Percentiles rank a stretch among this genome's conserved stretches.
These are phyloP conservation scores for Drosophila eohydei DNA, from an alignment of 2,888 invertebrate species.

Conservation along the genomic window DNA sequence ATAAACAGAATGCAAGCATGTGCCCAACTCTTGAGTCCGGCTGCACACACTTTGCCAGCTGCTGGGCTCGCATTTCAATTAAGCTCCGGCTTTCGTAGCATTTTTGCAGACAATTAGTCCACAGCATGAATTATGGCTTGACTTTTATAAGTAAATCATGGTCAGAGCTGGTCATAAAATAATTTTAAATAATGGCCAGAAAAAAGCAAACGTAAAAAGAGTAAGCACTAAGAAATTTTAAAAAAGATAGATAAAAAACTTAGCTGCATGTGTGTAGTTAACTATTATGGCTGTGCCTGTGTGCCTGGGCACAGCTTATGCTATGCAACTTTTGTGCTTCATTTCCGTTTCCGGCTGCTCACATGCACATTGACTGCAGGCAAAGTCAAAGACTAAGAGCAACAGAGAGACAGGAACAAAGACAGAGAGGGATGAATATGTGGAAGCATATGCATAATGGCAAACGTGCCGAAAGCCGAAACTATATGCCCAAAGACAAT, in stretches of 20 bases:
- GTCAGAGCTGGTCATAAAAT: constrained; percentile 69
- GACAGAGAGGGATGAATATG: constrained; percentile 24
- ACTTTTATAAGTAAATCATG: constrained; percentile 71
- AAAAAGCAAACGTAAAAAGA: constrained; percentile 8
- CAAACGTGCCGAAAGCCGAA: constrained; percentile 75
- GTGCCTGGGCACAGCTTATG: constrained; percentile 52
- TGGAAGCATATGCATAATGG: constrained; percentile 71
- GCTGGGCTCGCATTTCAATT: constrained; percentile 46
- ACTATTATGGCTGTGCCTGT: constrained; percentile 60
- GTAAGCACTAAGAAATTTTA: constrained; percentile 5
- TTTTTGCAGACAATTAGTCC: constrained; percentile 49
- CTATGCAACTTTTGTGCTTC: constrained; percentile 75
- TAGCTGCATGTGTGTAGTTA: constrained; percentile 55
- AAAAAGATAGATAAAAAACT: constrained; percentile 5
- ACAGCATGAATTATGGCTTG: constrained; percentile 59
- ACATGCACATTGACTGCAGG: constrained; percentile 29
- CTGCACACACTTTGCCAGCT: constrained; percentile 13
- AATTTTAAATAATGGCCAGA: constrained; percentile 63
- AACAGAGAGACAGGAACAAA: constrained; percentile 11
- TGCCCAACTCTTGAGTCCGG: not conserved
- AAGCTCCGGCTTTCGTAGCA: constrained; percentile 28
- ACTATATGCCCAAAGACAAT: constrained; percentile 71
- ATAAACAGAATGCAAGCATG: constrained; percentile 42
- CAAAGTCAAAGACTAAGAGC: constrained; percentile 46
- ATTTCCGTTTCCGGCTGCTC: constrained; percentile 74